Conservation (phyloP, 2,113 vertebrate species). For the Dipodomys merriami region DNA sequence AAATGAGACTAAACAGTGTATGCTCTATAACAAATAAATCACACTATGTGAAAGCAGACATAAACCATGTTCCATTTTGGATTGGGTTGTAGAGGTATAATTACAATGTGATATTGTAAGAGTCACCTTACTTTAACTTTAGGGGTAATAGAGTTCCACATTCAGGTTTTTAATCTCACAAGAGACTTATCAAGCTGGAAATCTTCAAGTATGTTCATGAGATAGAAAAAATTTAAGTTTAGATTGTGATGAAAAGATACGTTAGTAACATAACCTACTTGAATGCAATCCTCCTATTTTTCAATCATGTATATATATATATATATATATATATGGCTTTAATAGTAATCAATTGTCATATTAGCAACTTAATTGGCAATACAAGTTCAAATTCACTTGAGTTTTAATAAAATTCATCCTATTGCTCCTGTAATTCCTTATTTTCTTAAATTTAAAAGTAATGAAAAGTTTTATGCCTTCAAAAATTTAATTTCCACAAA, state of each 20-base stretch:
- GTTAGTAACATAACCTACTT: not conserved
- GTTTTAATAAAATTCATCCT: constrained; percentile 15
- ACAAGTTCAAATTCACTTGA: not conserved
- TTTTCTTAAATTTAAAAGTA: not conserved
- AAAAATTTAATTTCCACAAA: not conserved
- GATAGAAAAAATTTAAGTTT: constrained; percentile 26
- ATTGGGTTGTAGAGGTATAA: not conserved
- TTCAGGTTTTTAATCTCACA: not conserved
- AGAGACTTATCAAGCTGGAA: not conserved
- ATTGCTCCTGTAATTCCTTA: not conserved
- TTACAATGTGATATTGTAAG: not conserved
- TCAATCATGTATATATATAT: not conserved
- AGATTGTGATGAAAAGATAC: constrained; percentile 15
- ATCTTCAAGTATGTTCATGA: not conserved
- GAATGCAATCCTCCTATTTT: not conserved
- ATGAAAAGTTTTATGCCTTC: not conserved
- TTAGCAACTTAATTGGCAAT: not conserved
- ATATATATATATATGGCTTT: not conserved
- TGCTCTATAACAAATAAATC: constrained; percentile 57
- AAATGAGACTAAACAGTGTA: constrained; percentile 42
- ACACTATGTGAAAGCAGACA: not conserved
- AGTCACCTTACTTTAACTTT: not conserved
- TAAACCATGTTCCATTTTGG: not conserved
- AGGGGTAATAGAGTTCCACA: not conserved
- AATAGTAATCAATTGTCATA: not conserved